These are phyloP conservation scores for Lithophane semibrunnea DNA, from an alignment of 2,888 invertebrate species.

Conservation along the genomic window DNA sequence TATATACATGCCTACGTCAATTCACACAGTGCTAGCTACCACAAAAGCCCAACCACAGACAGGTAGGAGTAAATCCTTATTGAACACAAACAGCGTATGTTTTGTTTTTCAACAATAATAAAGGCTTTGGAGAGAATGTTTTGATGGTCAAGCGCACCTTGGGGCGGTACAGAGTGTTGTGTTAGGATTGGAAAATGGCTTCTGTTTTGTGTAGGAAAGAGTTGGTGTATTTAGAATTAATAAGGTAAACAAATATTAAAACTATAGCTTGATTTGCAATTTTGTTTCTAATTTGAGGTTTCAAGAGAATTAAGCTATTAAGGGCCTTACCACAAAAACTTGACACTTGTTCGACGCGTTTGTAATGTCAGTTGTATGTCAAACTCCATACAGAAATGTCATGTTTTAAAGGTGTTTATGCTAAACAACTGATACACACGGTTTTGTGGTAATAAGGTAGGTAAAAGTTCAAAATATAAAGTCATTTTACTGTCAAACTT, in stretches of 20 bases:
- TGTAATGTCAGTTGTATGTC: too few relatives aligned
- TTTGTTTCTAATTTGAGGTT: too few relatives aligned
- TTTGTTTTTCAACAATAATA: constrained; percentile 47
- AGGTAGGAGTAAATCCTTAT: constrained; percentile 49
- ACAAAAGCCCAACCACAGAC: constrained; percentile 16
- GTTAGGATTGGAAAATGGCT: constrained; percentile 25
- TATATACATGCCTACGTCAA: background rate
- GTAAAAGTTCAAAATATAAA: too few relatives aligned
- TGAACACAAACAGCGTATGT: constrained; percentile 54
- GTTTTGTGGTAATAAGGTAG: too few relatives aligned
- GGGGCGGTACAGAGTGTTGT: constrained; percentile 36
- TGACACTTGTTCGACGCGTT: too few relatives aligned
- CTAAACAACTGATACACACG: too few relatives aligned
- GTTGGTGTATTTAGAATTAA: background rate
- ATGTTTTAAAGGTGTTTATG: too few relatives aligned
- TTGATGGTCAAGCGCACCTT: constrained; percentile 59
- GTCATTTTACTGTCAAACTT: too few relatives aligned
- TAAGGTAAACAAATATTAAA: background rate
- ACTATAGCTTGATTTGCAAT: too few relatives aligned
- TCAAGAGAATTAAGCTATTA: too few relatives aligned
- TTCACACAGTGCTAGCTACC: constrained; percentile 9
- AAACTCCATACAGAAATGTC: too few relatives aligned
- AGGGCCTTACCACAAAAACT: too few relatives aligned
- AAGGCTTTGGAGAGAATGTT: constrained; percentile 16
- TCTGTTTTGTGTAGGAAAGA: background rate